These are phyloP conservation scores for Vulpes ferrilata DNA, from an alignment of 2,113 vertebrate species.

Conservation along the genomic window DNA sequence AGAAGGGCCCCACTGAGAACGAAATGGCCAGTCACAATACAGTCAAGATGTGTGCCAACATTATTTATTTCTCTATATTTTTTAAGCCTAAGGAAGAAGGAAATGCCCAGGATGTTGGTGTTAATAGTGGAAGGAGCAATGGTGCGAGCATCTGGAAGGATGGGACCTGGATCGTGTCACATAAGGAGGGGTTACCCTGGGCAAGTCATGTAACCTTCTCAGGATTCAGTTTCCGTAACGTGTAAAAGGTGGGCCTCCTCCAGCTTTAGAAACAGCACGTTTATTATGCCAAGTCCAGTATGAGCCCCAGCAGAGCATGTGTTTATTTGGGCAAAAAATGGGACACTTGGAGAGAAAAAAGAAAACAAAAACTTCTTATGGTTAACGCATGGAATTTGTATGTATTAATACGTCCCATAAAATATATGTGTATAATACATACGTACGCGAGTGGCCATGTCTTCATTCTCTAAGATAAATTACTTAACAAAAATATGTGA, in stretches of 20 bases:
- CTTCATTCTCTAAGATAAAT: not conserved
- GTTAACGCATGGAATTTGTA: not conserved
- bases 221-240: not conserved
- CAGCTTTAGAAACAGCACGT: not conserved
- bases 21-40: not conserved
- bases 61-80: not conserved
- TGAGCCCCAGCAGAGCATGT: rapidly evolving
- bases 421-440: not conserved
- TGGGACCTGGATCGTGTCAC: not conserved
- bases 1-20: not conserved
- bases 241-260: too few relatives aligned
- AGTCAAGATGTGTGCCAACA: not conserved
- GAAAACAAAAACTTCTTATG: not conserved
- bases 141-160: too few relatives aligned
- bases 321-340: not conserved
- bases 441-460: rapidly evolving
- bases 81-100: not conserved
- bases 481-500: not conserved
- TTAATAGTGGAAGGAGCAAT: rapidly evolving
- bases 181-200: rapidly evolving
- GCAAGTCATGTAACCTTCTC: rapidly evolving
- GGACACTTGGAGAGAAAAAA: not conserved
- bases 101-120: rapidly evolving
- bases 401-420: rapidly evolving
- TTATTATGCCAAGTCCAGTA: too few relatives aligned